Percentiles rank a stretch among this genome's conserved stretches.
These are phyloP conservation scores for Drosophila erecta DNA, from an alignment of 1,140 invertebrate species.

Conservation along the genomic window DNA sequence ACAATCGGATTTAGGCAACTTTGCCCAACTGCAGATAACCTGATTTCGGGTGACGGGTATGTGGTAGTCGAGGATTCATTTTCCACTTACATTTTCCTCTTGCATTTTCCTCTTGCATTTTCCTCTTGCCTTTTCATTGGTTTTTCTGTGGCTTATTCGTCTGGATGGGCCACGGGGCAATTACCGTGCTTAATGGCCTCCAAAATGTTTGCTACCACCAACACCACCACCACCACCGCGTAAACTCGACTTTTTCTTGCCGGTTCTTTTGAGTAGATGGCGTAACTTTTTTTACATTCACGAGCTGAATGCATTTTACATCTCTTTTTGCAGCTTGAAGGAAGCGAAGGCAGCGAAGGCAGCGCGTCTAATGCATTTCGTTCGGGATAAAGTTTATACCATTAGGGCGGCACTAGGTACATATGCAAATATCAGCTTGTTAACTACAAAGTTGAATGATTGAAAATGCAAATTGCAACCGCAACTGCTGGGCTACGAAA, in stretches of 20 bases:
- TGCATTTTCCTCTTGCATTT: neutral
- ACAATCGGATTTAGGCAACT: conserved; percentile 28
- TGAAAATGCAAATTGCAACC: conserved; percentile 75
- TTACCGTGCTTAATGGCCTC: conserved; percentile 61
- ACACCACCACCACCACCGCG: neutral
- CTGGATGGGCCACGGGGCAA: conserved; percentile 61
- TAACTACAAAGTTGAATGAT: conserved; percentile 67
- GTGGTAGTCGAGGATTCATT: conserved; percentile 31
- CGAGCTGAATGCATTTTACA: conserved; percentile 41
- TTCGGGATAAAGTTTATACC: conserved; percentile 47
- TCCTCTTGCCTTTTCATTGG: neutral
- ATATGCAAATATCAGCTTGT: conserved; percentile 63
- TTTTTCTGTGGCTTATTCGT: conserved; percentile 66
- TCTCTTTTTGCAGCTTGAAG: conserved; percentile 23
- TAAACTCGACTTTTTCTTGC: neutral
- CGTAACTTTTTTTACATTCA: conserved; percentile 51
- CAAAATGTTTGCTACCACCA: conserved; percentile 34
- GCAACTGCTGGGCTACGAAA: conserved; percentile 28
- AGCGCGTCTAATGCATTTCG: conserved; percentile 28
- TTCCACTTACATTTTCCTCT: conserved; percentile 23
- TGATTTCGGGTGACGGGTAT: conserved; percentile 24
- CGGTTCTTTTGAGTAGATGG: conserved; percentile 47
- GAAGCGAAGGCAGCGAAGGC: conserved; percentile 18
- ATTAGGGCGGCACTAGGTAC: conserved; percentile 29
- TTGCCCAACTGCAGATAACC: conserved; percentile 19